These are phyloP conservation scores for Acridotheres tristis DNA, from an alignment of 2,797 vertebrate genomes.

Conservation along the genomic window DNA sequence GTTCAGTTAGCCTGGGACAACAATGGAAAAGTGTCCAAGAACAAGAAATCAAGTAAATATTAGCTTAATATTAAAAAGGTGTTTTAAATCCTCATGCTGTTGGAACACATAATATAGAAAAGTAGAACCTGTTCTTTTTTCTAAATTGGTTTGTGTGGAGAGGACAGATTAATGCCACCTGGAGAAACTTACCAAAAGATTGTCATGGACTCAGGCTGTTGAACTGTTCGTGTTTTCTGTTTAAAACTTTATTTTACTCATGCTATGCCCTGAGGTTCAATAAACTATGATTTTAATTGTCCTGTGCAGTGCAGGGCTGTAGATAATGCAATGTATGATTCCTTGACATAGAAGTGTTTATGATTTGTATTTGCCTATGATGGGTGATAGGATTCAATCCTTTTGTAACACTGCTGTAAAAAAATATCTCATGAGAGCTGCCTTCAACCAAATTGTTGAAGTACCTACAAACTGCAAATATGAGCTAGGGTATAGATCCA, in stretches of 20 bases:
- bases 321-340: not conserved
- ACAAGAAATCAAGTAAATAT: not conserved
- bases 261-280: not conserved
- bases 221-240: conserved; percentile 15
- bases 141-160: not conserved
- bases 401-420: not conserved
- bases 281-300: conserved; percentile 7
- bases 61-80: not conserved
- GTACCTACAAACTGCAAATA: not conserved
- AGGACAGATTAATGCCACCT: not conserved
- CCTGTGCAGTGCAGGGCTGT: conserved; percentile 9
- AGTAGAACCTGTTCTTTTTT: not conserved
- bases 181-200: not conserved
- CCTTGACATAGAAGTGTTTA: not conserved
- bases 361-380: not conserved
- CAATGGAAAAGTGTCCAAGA: not conserved
- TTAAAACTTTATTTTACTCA: conserved; percentile 4
- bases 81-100: not conserved
- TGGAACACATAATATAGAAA: not conserved
- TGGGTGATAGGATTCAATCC: not conserved
- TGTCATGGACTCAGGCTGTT: not conserved
- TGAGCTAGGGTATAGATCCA: not conserved
- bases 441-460: not conserved
- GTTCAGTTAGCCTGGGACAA: not conserved
- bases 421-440: not conserved